Base-by-base conservation (phyloP, 2,888 invertebrate genomes). In the Drosophila meridiana region DNA sequence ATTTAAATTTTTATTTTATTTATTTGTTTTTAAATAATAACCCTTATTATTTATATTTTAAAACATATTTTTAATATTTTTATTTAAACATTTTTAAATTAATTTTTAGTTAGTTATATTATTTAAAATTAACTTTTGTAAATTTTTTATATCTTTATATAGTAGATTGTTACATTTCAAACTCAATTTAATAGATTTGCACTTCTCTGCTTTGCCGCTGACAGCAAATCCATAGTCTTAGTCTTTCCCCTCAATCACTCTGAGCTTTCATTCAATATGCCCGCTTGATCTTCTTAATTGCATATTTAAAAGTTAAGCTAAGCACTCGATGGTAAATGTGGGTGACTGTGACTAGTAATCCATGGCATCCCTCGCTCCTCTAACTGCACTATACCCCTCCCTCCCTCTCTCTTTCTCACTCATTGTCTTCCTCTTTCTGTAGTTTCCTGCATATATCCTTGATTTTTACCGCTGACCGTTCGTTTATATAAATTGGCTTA, bases 401-500 rank as follows among this genome's bases (percentile, higher is more conserved):
- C 7, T 38, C 42, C 9, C 50, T 14, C 32, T 36, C 52, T 38
- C 2, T 8, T 0, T 32, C 43, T 0, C 32, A 11, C 6, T 13
- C 26, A n/a, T n/a, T n/a, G n/a, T 28, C 26, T 7, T 36, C 4
- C 14, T 26, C 11, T 9, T 9, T 30, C 11, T 9, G 7, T 30
- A 43, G 26, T 34, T 11, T 26, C n/a, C 45, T 42, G 36, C 67
- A 57, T 45, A 30, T 55, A 34, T 45, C 34, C 40, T 50, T 47
- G 34, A 52, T 48, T 57, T 55, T 48, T 36, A 48, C 72, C 52
- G 34, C 52, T 67, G 67, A 60, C 50, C 47, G 38, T 56, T 56
- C 66, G 62, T 71, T 75, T 80, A 66, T 83, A 88, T 72, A 83
- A 86, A 86, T 90, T 86, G 85, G 90, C 90, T 89, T 86, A 82